These are phyloP conservation scores for Irena cyanogastra DNA, from an alignment of 2,113 vertebrate species.

Conservation along the genomic window DNA sequence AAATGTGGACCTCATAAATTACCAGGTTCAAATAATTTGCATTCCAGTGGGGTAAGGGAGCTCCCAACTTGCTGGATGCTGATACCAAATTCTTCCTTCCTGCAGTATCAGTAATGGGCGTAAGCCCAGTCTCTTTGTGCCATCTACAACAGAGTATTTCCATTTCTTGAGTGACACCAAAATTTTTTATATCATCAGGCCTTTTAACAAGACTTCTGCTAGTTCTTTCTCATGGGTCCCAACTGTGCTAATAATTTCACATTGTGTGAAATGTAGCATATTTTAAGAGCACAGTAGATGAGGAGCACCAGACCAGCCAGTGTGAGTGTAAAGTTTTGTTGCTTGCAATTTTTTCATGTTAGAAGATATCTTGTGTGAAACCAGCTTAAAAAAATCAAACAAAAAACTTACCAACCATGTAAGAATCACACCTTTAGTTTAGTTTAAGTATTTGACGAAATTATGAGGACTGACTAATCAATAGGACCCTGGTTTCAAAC, in stretches of 20 bases:
- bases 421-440: not conserved
- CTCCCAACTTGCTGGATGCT: not conserved
- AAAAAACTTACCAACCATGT: not conserved
- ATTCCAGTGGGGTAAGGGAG: not conserved
- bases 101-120: not conserved
- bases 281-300: not conserved
- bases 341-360: not conserved
- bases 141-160: not conserved
- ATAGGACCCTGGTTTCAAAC: not conserved
- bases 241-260: slow-evolving; percentile 23
- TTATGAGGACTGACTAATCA: not conserved
- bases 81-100: not conserved
- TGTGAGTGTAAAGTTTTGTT: not conserved
- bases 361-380: not conserved
- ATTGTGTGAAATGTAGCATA: not conserved
- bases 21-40: slow-evolving; percentile 25
- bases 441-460: not conserved
- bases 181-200: not conserved
- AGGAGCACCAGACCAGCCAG: not conserved
- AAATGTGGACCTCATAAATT: slow-evolving; percentile 19
- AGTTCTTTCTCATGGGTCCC: slow-evolving; percentile 5
- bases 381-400: not conserved
- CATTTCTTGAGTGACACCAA: not conserved
- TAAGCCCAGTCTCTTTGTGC: not conserved
- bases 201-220: slow-evolving; percentile 1